Evolutionary conservation across 2,888 invertebrate species (phyloP).

Genomic region (Acrobeloides nanus): DNA sequence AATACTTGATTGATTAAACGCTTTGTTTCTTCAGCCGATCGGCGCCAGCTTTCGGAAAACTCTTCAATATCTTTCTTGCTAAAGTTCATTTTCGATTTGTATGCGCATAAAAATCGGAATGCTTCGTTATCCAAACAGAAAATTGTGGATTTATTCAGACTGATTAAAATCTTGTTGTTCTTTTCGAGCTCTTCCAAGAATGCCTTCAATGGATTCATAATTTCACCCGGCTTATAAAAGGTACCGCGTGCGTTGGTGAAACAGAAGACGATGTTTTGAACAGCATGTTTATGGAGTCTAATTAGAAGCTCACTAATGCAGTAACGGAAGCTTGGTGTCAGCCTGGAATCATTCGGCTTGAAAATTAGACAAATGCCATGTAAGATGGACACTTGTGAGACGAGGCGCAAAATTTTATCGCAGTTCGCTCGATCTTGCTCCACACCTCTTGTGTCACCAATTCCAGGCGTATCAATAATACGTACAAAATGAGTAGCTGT

Average conservation of each 20-base stretch:
- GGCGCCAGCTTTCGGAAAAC: neutral
- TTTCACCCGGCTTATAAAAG: slow-evolving; percentile 1
- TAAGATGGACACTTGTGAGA: slow-evolving; percentile 1
- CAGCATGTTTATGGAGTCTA: slow-evolving; percentile 3
- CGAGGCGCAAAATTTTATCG: slow-evolving; percentile 2
- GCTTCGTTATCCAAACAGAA: slow-evolving; percentile 1
- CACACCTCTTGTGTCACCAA: slow-evolving; percentile 6
- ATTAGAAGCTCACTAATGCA: slow-evolving; percentile 2
- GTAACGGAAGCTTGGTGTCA: neutral
- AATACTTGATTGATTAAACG: neutral
- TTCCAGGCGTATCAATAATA: slow-evolving; percentile 7
- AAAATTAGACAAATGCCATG: neutral
- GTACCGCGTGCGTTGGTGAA: slow-evolving; percentile 2
- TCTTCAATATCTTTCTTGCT: neutral
- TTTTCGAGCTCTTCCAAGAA: neutral
- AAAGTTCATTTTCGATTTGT: neutral
- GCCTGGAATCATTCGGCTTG: neutral
- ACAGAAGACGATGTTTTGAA: slow-evolving; percentile 2
- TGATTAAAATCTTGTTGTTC: neutral
- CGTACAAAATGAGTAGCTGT: no score
- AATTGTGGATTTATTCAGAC: neutral
- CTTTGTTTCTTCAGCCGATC: neutral
- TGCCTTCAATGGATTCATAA: neutral
- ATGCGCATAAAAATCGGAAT: neutral
- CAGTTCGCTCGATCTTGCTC: neutral